A percentile compares a stretch with the other conserved stretches of the same genome.
phyloP scores from a whole-genome alignment of 2,888 invertebrate species.

The Dicycla oo region DNA sequence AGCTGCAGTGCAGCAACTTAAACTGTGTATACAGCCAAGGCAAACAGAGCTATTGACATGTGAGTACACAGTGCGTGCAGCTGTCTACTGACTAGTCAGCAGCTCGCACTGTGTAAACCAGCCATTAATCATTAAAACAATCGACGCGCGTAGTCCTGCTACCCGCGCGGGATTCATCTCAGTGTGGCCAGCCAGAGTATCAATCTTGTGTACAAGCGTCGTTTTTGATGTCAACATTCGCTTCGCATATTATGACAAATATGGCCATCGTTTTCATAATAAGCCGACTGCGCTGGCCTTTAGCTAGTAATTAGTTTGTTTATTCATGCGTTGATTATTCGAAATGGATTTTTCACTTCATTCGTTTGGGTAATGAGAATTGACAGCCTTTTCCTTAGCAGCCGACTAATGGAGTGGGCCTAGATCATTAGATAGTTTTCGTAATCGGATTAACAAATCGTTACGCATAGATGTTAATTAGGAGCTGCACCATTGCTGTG shows the following conservation, averaged over 20 bases:
- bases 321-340: constrained; percentile 14
- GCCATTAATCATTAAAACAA: too few relatives aligned
- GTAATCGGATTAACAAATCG: constrained; percentile 34
- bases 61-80: too few relatives aligned
- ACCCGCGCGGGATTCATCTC: not conserved
- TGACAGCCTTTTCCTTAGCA: constrained; percentile 25
- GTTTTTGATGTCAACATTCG: not conserved
- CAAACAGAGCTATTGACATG: too few relatives aligned
- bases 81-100: too few relatives aligned
- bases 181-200: not conserved
- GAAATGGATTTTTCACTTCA: constrained; percentile 35
- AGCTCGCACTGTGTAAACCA: too few relatives aligned
- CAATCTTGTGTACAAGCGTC: not conserved
- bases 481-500: not conserved
- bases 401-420: constrained; percentile 1
- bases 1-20: too few relatives aligned
- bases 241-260: not conserved
- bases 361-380: constrained; percentile 48
- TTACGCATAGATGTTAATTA: constrained; percentile 25
- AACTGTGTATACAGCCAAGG: too few relatives aligned
- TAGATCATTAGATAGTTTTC: constrained; percentile 4
- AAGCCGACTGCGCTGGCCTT: not conserved
- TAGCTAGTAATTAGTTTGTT: constrained; percentile 14
- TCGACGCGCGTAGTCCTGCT: too few relatives aligned
- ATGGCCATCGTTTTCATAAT: not conserved